Base-by-base conservation (phyloP, 1,140 invertebrate species). In the Apocrypta bakeri region DNA sequence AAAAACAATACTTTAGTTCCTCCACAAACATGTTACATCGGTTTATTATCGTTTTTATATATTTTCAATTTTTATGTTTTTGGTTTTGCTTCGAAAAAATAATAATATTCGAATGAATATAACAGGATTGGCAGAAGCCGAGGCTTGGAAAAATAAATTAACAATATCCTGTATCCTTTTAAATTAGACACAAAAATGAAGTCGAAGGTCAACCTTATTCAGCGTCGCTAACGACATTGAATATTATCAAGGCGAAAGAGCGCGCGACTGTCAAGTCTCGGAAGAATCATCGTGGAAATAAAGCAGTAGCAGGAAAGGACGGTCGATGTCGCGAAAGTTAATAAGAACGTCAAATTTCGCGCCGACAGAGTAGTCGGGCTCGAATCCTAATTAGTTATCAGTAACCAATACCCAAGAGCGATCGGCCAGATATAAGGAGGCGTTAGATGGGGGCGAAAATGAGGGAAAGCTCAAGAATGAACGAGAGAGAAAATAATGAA, bases 321-420 rank as follows among this genome's bases (percentile, higher is more conserved):
- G n/a, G 33, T 37, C 25, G 42, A 37, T 73, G 68, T 83, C 75
- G 68, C 12, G 42, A 79, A 68, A 80, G 56, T 72, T 86, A 85
- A 86, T 86, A 81, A 85, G 83, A 86, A 82, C 82, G 83, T 86
- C 85, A 86, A 86, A 84, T 84, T 76, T 68, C 27, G 21, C 66
- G 14, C 48, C 11, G 17, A 21, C 48, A 56, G 21, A n/a, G 48
- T 6, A 12, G 21, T 29, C 2, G 37, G 31, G 66, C 27, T 56
- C 48, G 73, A 81, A 74, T 83, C 82, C 37, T 83, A 86, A 86
- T 84, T 85, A 85, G 77, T 73, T 78, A 85, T 83, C 79, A 83
- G 63, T 83, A 83, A 83, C 82, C 71, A 78, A 72, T 76, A 76
- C 79, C 64, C 61, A 31, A 48, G 80, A 69, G 73, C 31, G 73